A percentile compares a stretch with the other conserved stretches of the same genome.
These are phyloP conservation scores for Tiliacea citrago DNA, from an alignment of 2,888 invertebrate species.

Conservation along the genomic window DNA sequence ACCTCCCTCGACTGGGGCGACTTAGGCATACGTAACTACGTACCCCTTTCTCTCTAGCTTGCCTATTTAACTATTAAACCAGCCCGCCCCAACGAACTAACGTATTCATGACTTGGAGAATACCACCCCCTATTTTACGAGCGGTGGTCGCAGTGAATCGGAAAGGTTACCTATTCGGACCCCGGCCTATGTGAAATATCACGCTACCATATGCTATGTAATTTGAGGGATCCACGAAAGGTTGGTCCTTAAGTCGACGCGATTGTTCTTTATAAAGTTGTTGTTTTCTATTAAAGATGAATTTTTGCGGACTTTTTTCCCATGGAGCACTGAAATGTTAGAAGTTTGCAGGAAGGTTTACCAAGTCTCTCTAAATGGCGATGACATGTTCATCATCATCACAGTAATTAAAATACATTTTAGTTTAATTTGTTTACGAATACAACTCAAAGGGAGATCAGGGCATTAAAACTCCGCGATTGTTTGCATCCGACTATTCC, in stretches of 20 bases:
- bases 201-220: constrained; percentile 79
- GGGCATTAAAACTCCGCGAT: constrained; percentile 51
- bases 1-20: constrained; percentile 64
- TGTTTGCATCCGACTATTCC: constrained; percentile 62
- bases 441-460: constrained; percentile 46
- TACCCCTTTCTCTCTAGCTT: constrained; percentile 76
- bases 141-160: constrained; percentile 84
- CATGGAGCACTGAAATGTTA: background rate
- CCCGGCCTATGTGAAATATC: constrained; percentile 81
- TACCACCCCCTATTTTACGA: constrained; percentile 86
- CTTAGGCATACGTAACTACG: constrained; percentile 67
- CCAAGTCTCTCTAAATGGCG: background rate
- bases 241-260: constrained; percentile 57
- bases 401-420: constrained; percentile 28
- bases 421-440: constrained; percentile 37
- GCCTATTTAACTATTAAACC: constrained; percentile 88
- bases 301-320: background rate
- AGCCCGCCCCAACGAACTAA: constrained; percentile 81
- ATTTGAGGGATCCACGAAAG: constrained; percentile 77
- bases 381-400: background rate
- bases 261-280: constrained; percentile 48
- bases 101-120: constrained; percentile 89
- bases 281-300: constrained; percentile 24
- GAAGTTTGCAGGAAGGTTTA: background rate
- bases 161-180: constrained; percentile 85